These are phyloP conservation scores for Stratiomys singularior DNA, from an alignment of 2,888 invertebrate genomes.

Conservation along the genomic window DNA sequence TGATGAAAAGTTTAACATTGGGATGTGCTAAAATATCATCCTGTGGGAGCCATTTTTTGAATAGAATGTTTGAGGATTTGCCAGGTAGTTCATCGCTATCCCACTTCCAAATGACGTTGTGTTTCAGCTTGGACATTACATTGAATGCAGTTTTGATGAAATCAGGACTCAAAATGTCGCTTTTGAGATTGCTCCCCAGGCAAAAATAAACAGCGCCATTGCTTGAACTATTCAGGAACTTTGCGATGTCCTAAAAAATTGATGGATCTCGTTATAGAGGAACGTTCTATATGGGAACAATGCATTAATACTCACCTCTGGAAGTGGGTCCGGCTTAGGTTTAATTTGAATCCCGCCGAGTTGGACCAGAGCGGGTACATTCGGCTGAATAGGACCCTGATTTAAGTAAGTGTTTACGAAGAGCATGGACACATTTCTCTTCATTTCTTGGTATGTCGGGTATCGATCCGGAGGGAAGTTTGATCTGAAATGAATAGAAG, in stretches of 20 bases:
- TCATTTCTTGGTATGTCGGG: conserved; percentile 56
- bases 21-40: conserved; percentile 72
- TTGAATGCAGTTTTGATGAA: conserved; percentile 19
- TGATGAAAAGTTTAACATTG: conserved; percentile 71
- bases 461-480: conserved; percentile 52
- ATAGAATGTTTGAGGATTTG: conserved; percentile 58
- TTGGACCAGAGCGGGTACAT: conserved; percentile 63
- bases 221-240: conserved; percentile 43
- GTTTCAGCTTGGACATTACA: conserved; percentile 54
- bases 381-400: conserved; percentile 60
- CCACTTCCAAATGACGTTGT: conserved; percentile 61
- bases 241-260: conserved; percentile 41
- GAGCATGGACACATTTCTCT: conserved; percentile 61
- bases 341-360: conserved; percentile 67
- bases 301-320: conserved; percentile 49
- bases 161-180: conserved; percentile 46
- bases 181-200: conserved; percentile 50
- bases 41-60: conserved; percentile 56
- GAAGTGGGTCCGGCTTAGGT: conserved; percentile 53
- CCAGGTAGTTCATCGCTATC: conserved; percentile 55
- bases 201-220: conserved; percentile 53
- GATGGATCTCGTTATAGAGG: background rate
- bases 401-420: conserved; percentile 64
- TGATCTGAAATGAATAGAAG: conserved; percentile 54
- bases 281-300: too few species aligned